Base-by-base conservation (phyloP, 2,797 vertebrate genomes). In the Molossus molossus region DNA sequence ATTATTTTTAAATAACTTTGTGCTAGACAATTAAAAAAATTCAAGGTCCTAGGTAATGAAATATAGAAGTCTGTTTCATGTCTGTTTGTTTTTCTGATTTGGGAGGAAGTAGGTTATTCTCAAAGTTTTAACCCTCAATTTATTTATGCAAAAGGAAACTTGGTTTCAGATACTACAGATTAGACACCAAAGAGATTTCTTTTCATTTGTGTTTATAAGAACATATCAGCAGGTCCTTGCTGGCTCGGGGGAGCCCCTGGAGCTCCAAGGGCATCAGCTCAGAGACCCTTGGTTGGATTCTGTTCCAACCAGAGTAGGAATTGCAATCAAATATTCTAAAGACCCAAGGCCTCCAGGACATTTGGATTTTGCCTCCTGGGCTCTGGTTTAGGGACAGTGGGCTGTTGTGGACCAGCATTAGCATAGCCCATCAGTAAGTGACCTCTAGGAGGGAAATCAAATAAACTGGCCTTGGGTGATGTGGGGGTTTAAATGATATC, bases 1-100 rank as follows among this genome's bases (percentile, higher is more conserved):
- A 97, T 98, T 98, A 98, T 97, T 98, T 98, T 98, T 96, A 98
- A 98, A 98, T 96, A 98, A 98, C 97, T 96, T 96, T 94, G 90
- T 98, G 80, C 83, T 98, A 95, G 97, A 69, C 50, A 91, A 96
- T 60, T 62, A 95, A 97, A 91, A 91, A 97, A 96, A 95, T 96
- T 97, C 94, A 58, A 55, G 88, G 79, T 85, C 92, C 77, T 69
- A 27, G 12, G 40, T 87, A 91, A 97, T 96, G 89, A 97, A 97
- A 96, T 96, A 95, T 90, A 97, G 87, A 93, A 57, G 80, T 96
- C 96, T 96, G 94, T 96, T 93, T 96, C 67, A 55, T 45, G 37
- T 98, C 88, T 95, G 81, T 97, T 97, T 98, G 97, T 98, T 98
- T 98, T 98, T 94, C 97, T 98, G 97, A 98, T 98, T 98, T 97